Evolutionary conservation across 2,113 vertebrate species (phyloP), one percentile per base, ranked within the genome.

Genomic region (Chaenocephalus aceratus): DNA sequence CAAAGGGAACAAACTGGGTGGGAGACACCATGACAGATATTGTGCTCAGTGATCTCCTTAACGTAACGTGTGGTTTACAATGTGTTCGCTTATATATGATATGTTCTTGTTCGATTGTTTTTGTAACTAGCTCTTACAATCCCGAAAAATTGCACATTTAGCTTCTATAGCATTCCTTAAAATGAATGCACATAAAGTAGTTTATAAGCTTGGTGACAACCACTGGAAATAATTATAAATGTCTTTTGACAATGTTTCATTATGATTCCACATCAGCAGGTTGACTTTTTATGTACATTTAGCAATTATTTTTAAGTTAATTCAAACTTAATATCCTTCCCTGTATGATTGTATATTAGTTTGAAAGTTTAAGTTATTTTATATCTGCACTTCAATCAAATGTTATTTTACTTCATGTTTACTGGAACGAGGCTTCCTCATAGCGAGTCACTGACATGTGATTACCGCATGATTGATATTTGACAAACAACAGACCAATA

Each of bases 281-380:
- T 15, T 41, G 26, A 66, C 9, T 71, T 30, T 13, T 56, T 58
- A 23, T 26, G 34, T 51, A 18, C 60, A 13, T 3, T 69, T 65
- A 77, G 36, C 59, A 44, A 10, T 60, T 0, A 2, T 72, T 78
- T 77, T 9, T 54, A 64, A 67, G 26, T 36, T 59, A 2, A 21
- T 21, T 21, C 21, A 21, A 21, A 21, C 21, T 21, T 21, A 21
- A 21, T 71, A 54, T 21, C 6, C 16, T 26, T 53, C 48, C 6
- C 26, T 59, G 54, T 68, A 21, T 21, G 51, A 77, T 49, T 82
- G 1, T 58, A 59, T 66, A 51, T 36, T 72, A n/a, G 79, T 41
- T 41, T 61, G 5, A 4, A 53, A 51, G n/a, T 75, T 63, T 83
- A 77, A 78, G 46, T 85, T 87, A 87, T 91, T 87, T 87, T 69